These are phyloP conservation scores for Sebastes steindachneri DNA, from an alignment of 2,797 vertebrate species.

Conservation along the genomic window DNA sequence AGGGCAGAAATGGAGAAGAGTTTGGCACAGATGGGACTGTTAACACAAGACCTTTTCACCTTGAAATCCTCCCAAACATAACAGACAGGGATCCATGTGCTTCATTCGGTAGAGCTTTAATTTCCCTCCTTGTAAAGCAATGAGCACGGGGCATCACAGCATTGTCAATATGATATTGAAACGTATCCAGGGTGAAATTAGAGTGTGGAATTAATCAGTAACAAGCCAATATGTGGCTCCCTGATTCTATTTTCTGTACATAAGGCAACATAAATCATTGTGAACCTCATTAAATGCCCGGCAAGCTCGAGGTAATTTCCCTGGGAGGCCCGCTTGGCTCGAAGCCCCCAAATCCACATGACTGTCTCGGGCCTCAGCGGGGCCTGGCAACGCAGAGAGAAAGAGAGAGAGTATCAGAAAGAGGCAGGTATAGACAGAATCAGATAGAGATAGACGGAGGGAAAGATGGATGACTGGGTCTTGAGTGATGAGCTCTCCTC, in stretches of 20 bases:
- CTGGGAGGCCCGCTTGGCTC: conserved; percentile 63
- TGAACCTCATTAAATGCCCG: conserved; percentile 71
- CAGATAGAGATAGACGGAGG: conserved; percentile 38
- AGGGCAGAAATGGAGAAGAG: not conserved
- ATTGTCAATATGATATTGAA: conserved; percentile 68
- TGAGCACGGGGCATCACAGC: conserved; percentile 31
- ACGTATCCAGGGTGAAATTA: conserved; percentile 68
- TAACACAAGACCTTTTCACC: conserved; percentile 22
- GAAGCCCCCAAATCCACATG: conserved; percentile 59
- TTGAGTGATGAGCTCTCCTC: conserved; percentile 55
- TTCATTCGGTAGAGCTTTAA: conserved; percentile 50
- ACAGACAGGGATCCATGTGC: not conserved
- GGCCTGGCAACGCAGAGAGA: conserved; percentile 34
- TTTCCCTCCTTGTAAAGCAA: conserved; percentile 53
- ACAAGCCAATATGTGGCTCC: conserved; percentile 65
- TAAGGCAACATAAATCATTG: conserved; percentile 75
- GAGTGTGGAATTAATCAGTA: conserved; percentile 70
- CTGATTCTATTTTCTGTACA: conserved; percentile 70
- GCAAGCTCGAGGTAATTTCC: conserved; percentile 70
- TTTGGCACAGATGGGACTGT: conserved; percentile 13
- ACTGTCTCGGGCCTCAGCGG: conserved; percentile 52
- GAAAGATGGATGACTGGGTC: conserved; percentile 48
- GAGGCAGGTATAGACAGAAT: conserved; percentile 39
- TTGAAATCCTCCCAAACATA: conserved; percentile 2
- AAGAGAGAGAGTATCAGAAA: not conserved